Conservation (phyloP, 2,888 invertebrate genomes). For the Acronicta leporina region DNA sequence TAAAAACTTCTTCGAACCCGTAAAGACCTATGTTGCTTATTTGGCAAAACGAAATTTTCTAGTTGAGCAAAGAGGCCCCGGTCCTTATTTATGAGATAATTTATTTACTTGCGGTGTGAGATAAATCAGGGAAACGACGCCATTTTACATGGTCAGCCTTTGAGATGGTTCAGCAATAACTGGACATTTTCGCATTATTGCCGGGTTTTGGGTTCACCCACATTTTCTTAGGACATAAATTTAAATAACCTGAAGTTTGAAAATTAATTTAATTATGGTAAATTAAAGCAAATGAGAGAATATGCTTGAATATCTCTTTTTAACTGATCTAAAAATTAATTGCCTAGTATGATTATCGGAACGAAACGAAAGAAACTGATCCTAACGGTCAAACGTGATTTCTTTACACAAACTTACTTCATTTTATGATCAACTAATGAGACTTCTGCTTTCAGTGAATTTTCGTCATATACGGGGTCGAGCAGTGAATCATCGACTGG, state of each 20-base stretch:
- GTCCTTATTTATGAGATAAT: conserved; percentile 52
- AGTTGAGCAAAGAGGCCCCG: conserved; percentile 38
- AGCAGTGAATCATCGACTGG: conserved; percentile 36
- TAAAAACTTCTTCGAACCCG: not conserved
- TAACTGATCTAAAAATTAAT: too few species aligned
- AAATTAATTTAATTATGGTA: not conserved
- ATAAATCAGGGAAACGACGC: conserved; percentile 48
- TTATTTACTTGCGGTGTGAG: conserved; percentile 46
- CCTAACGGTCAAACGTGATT: not conserved
- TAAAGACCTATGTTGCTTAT: conserved; percentile 13
- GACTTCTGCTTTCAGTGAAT: conserved; percentile 22
- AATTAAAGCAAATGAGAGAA: too few species aligned
- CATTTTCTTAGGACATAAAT: conserved; percentile 1
- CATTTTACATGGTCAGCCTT: conserved; percentile 44
- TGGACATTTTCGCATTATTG: conserved; percentile 25
- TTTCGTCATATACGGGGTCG: conserved; percentile 18
- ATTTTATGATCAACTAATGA: not conserved
- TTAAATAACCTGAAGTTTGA: not conserved
- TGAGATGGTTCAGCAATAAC: conserved; percentile 31
- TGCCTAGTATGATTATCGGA: not conserved
- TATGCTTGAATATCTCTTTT: too few species aligned
- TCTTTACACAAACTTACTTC: not conserved
- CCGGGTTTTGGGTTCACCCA: not conserved
- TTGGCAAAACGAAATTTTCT: conserved; percentile 29
- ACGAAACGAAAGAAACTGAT: too few species aligned